Evolutionary conservation across 2,888 invertebrate genomes (phyloP).

Genomic region (Troides helena): DNA sequence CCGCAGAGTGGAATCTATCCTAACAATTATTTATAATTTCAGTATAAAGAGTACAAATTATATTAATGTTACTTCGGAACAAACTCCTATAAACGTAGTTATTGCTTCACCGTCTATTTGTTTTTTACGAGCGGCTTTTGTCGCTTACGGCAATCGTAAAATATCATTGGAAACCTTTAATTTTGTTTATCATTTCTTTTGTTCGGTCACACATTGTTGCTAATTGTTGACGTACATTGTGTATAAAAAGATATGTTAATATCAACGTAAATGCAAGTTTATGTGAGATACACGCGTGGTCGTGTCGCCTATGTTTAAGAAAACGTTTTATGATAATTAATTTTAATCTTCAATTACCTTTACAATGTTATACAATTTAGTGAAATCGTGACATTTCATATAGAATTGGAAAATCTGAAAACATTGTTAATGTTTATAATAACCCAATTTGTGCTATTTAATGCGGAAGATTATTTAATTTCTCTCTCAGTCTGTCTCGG

Average conservation of each 20-base stretch:
- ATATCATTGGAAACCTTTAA: conserved; percentile 74
- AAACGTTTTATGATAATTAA: conserved; percentile 25
- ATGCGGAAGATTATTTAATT: no score
- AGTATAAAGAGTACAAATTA: conserved; percentile 31
- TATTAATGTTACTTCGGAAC: conserved; percentile 18
- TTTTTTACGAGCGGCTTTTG: conserved; percentile 68
- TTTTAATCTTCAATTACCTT: conserved; percentile 23
- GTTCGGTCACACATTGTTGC: conserved; percentile 62
- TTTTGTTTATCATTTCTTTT: conserved; percentile 74
- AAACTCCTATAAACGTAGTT: conserved; percentile 31
- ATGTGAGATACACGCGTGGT: conserved; percentile 28
- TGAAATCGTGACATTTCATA: conserved; percentile 35
- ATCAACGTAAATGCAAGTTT: conserved; percentile 21
- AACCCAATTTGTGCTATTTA: not conserved
- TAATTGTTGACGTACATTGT: conserved; percentile 60
- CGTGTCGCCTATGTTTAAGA: conserved; percentile 11
- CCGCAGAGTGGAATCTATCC: not conserved
- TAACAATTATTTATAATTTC: conserved; percentile 24
- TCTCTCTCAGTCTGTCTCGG: no score
- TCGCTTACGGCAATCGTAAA: conserved; percentile 74
- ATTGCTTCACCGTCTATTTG: conserved; percentile 55
- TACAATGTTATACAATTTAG: conserved; percentile 28
- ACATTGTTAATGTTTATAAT: not conserved
- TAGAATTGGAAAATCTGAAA: not conserved
- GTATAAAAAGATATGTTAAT: conserved; percentile 34